Evolutionary conservation across 1,140 invertebrate species (phyloP).

Genomic region (Drosophila azteca): DNA sequence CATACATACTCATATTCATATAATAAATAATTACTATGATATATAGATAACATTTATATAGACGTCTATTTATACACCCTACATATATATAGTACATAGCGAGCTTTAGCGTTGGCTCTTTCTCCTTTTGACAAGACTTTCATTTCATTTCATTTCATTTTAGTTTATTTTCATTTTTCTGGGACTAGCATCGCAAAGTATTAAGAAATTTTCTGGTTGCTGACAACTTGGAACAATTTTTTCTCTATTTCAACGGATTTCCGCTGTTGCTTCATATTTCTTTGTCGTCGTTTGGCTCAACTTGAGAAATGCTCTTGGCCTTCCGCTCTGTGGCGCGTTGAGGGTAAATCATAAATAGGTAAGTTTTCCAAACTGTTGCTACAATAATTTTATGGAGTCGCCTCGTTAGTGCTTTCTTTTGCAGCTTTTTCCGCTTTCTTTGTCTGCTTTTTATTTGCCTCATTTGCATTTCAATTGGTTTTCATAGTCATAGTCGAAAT

Average conservation of each 20-base stretch:
- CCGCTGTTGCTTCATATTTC: conserved; percentile 9
- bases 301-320: conserved; percentile 32
- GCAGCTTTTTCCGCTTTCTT: conserved; percentile 21
- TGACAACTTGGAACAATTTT: conserved; percentile 24
- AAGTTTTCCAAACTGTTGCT: conserved; percentile 27
- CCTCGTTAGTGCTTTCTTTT: too few relatives aligned
- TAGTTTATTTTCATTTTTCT: conserved; percentile 17
- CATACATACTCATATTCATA: conserved; percentile 58
- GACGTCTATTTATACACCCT: conserved; percentile 49
- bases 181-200: conserved; percentile 42
- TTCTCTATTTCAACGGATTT: conserved; percentile 6
- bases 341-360: conserved; percentile 39
- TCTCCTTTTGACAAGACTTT: conserved; percentile 8
- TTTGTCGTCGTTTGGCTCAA: conserved; percentile 9
- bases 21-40: conserved; percentile 61
- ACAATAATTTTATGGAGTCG: conserved; percentile 10
- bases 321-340: conserved; percentile 18
- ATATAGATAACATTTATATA: conserved; percentile 57
- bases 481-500: conserved; percentile 43
- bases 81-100: conserved; percentile 45
- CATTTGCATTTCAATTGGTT: conserved; percentile 22
- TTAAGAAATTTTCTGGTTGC: conserved; percentile 9
- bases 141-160: neutral
- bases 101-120: conserved; percentile 59
- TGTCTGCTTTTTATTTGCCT: conserved; percentile 20